These are phyloP conservation scores for Pseudomugil tenellus DNA, from an alignment of 2,797 vertebrate genomes.

Conservation along the genomic window DNA sequence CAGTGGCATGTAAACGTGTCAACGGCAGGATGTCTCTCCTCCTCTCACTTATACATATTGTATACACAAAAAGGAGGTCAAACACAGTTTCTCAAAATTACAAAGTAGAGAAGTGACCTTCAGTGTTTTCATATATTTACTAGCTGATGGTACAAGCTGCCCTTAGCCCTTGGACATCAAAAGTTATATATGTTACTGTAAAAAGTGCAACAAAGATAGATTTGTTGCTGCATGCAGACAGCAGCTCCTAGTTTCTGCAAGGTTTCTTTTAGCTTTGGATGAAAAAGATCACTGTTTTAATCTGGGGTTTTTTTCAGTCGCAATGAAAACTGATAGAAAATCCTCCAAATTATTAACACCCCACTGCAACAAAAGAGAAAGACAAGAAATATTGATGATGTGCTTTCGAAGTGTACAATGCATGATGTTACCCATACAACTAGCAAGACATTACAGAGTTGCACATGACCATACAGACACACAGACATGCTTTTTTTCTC, in stretches of 20 bases:
- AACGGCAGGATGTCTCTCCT: slow-evolving; percentile 77
- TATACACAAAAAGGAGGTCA: slow-evolving; percentile 23
- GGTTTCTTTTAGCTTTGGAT: neutral
- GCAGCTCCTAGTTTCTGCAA: neutral
- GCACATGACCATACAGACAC: slow-evolving; percentile 60
- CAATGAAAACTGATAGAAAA: neutral
- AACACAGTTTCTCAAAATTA: slow-evolving; percentile 25
- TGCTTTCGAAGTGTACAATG: slow-evolving; percentile 49
- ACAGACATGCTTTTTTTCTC: slow-evolving; percentile 63
- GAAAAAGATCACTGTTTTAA: neutral
- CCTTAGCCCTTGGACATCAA: slow-evolving; percentile 12
- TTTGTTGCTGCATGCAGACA: slow-evolving; percentile 3
- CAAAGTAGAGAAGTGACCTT: slow-evolving; percentile 17
- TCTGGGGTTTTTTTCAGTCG: neutral
- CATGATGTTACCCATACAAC: slow-evolving; percentile 54
- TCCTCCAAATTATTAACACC: neutral
- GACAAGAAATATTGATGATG: slow-evolving; percentile 62
- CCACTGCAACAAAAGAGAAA: slow-evolving; percentile 35
- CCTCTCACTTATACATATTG: slow-evolving; percentile 28
- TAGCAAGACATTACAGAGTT: slow-evolving; percentile 44
- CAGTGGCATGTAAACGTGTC: slow-evolving; percentile 73
- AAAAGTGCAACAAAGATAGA: neutral
- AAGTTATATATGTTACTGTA: neutral
- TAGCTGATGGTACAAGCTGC: slow-evolving; percentile 15
- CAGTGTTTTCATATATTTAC: slow-evolving; percentile 13